Evolutionary conservation across 2,113 vertebrate genomes (phyloP).

Genomic region (Petaurus breviceps): DNA sequence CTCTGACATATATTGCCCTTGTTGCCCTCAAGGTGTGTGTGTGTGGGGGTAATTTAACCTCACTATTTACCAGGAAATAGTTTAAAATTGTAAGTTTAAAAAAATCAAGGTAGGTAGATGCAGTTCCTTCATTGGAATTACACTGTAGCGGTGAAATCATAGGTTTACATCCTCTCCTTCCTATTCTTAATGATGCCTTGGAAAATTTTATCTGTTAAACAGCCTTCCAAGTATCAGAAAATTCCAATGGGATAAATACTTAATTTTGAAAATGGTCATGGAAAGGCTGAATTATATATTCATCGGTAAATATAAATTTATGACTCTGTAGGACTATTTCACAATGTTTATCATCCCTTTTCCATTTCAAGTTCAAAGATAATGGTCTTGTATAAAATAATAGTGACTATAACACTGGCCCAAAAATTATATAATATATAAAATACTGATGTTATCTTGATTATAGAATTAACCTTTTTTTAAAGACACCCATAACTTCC

Average conservation of each 20-base stretch:
- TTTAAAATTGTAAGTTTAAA: background rate
- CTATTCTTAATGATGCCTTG: background rate
- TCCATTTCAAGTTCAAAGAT: background rate
- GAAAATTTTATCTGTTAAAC: background rate
- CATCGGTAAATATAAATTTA: background rate
- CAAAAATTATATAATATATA: background rate
- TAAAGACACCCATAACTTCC: background rate
- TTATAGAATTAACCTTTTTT: background rate
- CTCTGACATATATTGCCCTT: background rate
- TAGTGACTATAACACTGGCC: background rate
- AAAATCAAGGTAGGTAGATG: background rate
- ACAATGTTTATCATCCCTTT: background rate
- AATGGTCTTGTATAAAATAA: background rate
- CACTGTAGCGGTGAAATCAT: background rate
- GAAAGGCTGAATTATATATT: background rate
- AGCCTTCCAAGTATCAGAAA: background rate
- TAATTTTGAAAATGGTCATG: background rate
- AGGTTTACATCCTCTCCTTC: background rate
- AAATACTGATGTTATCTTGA: background rate
- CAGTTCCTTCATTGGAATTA: background rate
- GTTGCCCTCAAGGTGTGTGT: background rate
- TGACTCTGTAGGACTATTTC: background rate
- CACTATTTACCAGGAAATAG: background rate
- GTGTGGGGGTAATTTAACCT: background rate
- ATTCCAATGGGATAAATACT: background rate